These are phyloP conservation scores for Zelostemma sp. DNA, from an alignment of 1,140 invertebrate species.

Conservation along the genomic window DNA sequence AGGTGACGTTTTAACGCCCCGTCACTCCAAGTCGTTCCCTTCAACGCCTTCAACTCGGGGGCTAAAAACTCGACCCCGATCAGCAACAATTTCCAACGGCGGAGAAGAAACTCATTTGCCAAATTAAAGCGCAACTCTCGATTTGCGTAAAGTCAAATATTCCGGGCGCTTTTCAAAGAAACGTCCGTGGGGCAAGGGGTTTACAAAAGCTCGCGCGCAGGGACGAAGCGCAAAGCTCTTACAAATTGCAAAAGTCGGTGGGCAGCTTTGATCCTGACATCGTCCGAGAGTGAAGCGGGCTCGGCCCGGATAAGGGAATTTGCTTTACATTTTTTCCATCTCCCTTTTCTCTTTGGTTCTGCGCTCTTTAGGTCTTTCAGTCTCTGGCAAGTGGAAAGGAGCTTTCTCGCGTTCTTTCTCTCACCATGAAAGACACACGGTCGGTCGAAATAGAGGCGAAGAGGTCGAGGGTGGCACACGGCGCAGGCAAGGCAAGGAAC, in stretches of 20 bases:
- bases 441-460: constrained; percentile 16
- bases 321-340: constrained; percentile 35
- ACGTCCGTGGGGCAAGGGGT: too few species aligned
- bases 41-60: too few species aligned
- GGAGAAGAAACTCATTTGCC: too few species aligned
- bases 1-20: constrained; percentile 58
- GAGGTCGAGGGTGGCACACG: neutral
- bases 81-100: too few species aligned
- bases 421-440: constrained; percentile 29
- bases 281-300: constrained; percentile 39
- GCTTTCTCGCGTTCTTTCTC: constrained; percentile 23
- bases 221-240: constrained; percentile 45
- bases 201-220: constrained; percentile 29
- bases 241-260: constrained; percentile 44
- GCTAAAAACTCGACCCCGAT: too few species aligned
- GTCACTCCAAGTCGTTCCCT: constrained; percentile 38
- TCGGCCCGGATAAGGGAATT: constrained; percentile 41
- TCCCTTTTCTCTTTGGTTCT: too few species aligned
- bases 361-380: constrained; percentile 30
- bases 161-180: too few species aligned
- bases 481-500: constrained; percentile 1
- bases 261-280: constrained; percentile 42
- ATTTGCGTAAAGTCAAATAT: too few species aligned
- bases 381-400: constrained; percentile 37
- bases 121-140: too few species aligned